Conservation (phyloP, 2,888 invertebrate species). For the Mythimna loreyi region DNA sequence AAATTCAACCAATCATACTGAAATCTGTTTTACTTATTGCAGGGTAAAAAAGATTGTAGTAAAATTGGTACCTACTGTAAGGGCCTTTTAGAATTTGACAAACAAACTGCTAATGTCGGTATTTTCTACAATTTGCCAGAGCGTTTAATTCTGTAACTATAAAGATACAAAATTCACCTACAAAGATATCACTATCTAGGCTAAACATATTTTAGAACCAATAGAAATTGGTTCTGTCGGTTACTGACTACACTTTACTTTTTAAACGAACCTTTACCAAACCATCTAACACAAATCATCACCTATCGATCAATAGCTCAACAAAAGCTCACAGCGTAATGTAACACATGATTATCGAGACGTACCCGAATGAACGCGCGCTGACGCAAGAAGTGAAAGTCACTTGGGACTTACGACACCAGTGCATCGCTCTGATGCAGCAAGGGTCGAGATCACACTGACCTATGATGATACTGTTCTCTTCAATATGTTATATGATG, state of each 20-base stretch:
- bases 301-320: constrained; percentile 29
- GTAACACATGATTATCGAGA: constrained; percentile 72
- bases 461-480: constrained; percentile 57
- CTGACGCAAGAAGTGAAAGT: constrained; percentile 87
- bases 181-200: too few species aligned
- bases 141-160: too few species aligned
- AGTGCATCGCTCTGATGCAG: constrained; percentile 86
- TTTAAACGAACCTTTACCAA: not conserved
- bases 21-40: too few species aligned
- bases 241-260: not conserved
- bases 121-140: too few species aligned
- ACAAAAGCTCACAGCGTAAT: constrained; percentile 61
- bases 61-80: too few species aligned
- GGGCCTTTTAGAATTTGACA: too few species aligned
- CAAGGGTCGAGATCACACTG: constrained; percentile 74
- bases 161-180: too few species aligned
- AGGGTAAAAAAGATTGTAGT: too few species aligned
- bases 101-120: too few species aligned
- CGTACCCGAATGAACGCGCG: constrained; percentile 56
- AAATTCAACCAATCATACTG: too few species aligned
- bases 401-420: constrained; percentile 82
- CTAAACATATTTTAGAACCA: too few species aligned
- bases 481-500: constrained; percentile 23
- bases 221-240: too few species aligned
- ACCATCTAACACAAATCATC: not conserved